A percentile compares a stretch with the other conserved stretches of the same genome.
Conservation (phyloP, 2,888 invertebrate species). For the Drosophila acutilabella region DNA sequence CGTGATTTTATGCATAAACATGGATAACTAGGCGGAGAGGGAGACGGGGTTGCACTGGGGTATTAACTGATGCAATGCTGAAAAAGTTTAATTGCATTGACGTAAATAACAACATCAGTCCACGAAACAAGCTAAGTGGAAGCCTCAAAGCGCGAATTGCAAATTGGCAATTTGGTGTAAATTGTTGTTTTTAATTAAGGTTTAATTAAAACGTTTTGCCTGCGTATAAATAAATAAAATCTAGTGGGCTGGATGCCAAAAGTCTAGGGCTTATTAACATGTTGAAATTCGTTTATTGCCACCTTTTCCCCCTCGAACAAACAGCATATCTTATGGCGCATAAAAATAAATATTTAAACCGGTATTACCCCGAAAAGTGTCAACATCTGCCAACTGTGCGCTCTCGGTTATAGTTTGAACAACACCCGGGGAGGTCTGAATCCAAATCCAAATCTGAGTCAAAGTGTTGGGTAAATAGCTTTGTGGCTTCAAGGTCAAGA, state of each 20-base stretch:
- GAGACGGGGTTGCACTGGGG: constrained; percentile 16
- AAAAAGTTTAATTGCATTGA: constrained; percentile 72
- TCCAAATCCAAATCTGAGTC: constrained; percentile 14
- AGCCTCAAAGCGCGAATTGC: constrained; percentile 33
- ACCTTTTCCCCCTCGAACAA: neutral
- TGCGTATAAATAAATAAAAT: constrained; percentile 40
- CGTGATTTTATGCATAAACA: constrained; percentile 43
- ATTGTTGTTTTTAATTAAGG: constrained; percentile 72
- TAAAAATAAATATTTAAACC: constrained; percentile 34
- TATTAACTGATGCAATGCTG: constrained; percentile 52
- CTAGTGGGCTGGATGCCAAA: constrained; percentile 13
- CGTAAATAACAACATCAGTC: constrained; percentile 46
- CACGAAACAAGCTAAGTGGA: constrained; percentile 15
- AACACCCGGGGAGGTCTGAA: constrained; percentile 10
- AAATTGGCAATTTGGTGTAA: constrained; percentile 68
- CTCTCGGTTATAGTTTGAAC: constrained; percentile 22
- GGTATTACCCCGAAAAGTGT: constrained; percentile 40
- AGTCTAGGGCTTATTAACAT: constrained; percentile 43
- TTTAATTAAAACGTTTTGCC: constrained; percentile 68
- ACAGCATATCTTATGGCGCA: neutral
- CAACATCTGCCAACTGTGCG: constrained; percentile 44
- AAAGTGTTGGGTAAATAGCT: constrained; percentile 29
- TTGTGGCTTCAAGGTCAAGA: constrained; percentile 29
- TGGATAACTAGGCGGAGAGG: neutral
- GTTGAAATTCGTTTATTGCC: constrained; percentile 45